A percentile compares a stretch with the other conserved stretches of the same genome.
Conservation (phyloP, 1,140 invertebrate genomes). For the Caenorhabditis remanei region DNA sequence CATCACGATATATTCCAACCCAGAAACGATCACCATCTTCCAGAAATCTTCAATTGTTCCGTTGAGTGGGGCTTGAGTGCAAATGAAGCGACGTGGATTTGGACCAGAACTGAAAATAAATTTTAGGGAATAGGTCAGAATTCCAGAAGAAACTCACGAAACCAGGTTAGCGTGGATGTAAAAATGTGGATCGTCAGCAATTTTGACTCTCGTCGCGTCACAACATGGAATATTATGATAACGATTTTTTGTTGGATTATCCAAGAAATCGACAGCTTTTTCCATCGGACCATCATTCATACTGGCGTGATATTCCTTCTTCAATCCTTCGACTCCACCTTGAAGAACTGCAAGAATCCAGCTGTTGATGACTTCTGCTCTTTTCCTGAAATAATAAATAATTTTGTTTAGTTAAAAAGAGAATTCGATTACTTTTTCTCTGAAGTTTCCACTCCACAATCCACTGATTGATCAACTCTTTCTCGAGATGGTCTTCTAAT, state of each 20-base stretch:
- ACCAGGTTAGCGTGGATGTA: constrained; percentile 61
- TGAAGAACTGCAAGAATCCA: background rate
- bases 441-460: background rate
- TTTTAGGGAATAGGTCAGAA: too few species aligned
- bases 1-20: constrained; percentile 59
- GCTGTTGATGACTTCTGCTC: background rate
- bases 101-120: background rate
- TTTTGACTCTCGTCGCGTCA: constrained; percentile 45
- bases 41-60: constrained; percentile 58
- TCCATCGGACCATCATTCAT: background rate
- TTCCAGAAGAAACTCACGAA: background rate
- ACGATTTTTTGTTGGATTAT: constrained; percentile 40
- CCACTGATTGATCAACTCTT: background rate
- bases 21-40: constrained; percentile 50
- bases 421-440: background rate
- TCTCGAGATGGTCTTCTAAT: background rate
- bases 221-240: constrained; percentile 57
- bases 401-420: background rate
- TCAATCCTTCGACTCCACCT: constrained; percentile 11
- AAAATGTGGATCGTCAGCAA: constrained; percentile 40
- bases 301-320: constrained; percentile 9
- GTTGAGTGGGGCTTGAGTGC: constrained; percentile 55
- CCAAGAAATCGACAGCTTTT: constrained; percentile 6
- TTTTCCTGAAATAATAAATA: constrained; percentile 11
- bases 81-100: constrained; percentile 35